Evolutionary conservation across 1,140 invertebrate species (phyloP).

Genomic region (Sycophaga agraensis): DNA sequence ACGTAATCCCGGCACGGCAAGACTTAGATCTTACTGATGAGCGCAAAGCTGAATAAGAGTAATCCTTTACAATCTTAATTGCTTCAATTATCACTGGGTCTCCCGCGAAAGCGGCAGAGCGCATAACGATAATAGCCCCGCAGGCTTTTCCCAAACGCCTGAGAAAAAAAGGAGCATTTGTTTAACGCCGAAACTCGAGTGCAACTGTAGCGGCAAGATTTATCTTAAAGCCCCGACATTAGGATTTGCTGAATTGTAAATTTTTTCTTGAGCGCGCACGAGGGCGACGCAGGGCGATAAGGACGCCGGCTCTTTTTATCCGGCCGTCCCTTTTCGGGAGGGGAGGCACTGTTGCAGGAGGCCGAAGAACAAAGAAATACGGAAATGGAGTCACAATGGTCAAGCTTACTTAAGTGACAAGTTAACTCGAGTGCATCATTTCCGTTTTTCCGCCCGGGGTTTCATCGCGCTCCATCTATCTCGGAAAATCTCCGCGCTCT

Average conservation of each 20-base stretch:
- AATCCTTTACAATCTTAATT: constrained; percentile 15
- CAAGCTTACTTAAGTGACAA: constrained; percentile 4
- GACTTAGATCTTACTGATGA: background rate
- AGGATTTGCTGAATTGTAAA: constrained; percentile 19
- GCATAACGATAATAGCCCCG: background rate
- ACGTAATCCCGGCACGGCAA: background rate
- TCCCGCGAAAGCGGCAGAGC: too few relatives aligned
- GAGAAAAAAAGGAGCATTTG: too few relatives aligned
- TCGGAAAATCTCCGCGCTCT: too few relatives aligned
- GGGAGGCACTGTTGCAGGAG: too few relatives aligned
- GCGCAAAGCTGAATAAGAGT: background rate
- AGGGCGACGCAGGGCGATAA: background rate
- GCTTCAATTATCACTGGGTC: constrained; percentile 9
- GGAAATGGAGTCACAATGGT: background rate
- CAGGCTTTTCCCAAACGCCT: too few relatives aligned
- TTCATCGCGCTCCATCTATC: too few relatives aligned
- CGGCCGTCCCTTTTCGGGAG: too few relatives aligned
- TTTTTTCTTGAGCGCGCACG: constrained; percentile 14
- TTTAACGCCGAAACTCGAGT: constrained; percentile 4
- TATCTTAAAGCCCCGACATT: background rate
- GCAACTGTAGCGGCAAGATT: constrained; percentile 3
- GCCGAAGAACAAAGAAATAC: too few relatives aligned
- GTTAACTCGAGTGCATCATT: background rate
- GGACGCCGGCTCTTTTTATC: background rate
- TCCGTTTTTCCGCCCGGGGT: too few relatives aligned